Evolutionary conservation across 2,888 invertebrate genomes (phyloP).

Genomic region (Ligdia adustata): DNA sequence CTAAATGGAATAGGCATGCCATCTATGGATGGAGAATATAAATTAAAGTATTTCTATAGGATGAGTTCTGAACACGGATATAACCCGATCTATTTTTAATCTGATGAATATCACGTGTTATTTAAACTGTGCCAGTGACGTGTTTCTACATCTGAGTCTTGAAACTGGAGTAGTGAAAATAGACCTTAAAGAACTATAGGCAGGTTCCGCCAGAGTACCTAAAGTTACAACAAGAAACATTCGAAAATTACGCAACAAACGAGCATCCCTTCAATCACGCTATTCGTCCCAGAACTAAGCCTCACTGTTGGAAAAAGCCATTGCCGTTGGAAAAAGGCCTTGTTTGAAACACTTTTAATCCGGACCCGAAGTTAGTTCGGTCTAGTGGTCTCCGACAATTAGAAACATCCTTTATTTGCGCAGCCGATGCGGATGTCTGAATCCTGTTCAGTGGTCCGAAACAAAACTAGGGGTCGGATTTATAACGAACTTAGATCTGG

Average conservation of each 20-base stretch:
- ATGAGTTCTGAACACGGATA: no score
- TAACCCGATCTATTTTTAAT: no score
- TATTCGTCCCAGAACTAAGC: constrained; percentile 2
- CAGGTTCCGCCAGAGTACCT: no score
- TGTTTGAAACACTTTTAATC: constrained; percentile 8
- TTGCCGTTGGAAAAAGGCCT: constrained; percentile 4
- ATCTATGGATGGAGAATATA: no score
- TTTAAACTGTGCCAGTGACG: no score
- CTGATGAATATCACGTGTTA: no score
- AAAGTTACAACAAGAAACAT: no score
- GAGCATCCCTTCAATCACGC: constrained; percentile 1
- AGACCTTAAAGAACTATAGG: no score
- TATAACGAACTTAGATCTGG: not conserved
- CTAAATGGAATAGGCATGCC: no score
- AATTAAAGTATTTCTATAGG: no score
- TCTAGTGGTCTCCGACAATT: constrained; percentile 10
- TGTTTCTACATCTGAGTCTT: no score
- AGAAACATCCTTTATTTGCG: constrained; percentile 12
- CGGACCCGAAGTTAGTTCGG: constrained; percentile 6
- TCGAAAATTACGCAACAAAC: not conserved
- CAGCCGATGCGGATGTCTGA: constrained; percentile 4
- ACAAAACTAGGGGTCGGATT: not conserved
- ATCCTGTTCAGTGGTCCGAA: constrained; percentile 7
- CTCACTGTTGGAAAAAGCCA: constrained; percentile 4
- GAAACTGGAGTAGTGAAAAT: no score